These are phyloP conservation scores for Carterocephalus palaemon DNA, from an alignment of 2,888 invertebrate genomes.

Conservation along the genomic window DNA sequence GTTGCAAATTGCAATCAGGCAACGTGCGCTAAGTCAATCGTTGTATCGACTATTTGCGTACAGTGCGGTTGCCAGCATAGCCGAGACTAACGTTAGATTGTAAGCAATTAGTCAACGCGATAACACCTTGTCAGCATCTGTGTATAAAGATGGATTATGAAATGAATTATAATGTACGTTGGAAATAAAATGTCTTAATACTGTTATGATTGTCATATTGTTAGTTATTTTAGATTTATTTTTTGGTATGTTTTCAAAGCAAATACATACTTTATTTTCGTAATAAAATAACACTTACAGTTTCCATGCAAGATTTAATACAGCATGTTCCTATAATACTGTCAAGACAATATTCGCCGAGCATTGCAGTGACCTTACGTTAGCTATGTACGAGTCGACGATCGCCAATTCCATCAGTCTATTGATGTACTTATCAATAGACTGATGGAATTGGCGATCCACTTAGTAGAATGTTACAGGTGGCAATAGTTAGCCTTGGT, in stretches of 20 bases:
- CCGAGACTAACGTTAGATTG: slow-evolving; percentile 62
- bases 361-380: slow-evolving; percentile 2
- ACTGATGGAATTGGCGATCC: slow-evolving; percentile 28
- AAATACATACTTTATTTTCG: no score
- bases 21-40: slow-evolving; percentile 68
- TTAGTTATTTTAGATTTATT: no score
- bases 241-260: no score
- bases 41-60: slow-evolving; percentile 64
- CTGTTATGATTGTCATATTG: no score
- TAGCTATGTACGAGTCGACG: neutral
- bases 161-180: slow-evolving; percentile 40
- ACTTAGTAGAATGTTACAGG: slow-evolving; percentile 38
- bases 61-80: slow-evolving; percentile 48
- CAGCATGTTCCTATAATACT: neutral
- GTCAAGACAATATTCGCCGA: slow-evolving; percentile 14
- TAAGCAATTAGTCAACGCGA: slow-evolving; percentile 69
- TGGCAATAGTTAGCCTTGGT: slow-evolving; percentile 38
- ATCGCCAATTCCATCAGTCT: no score
- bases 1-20: slow-evolving; percentile 43
- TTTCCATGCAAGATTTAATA: no score
- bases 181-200: no score
- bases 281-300: no score
- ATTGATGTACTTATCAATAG: slow-evolving; percentile 23
- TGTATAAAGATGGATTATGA: slow-evolving; percentile 40
- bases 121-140: slow-evolving; percentile 59